Conservation (phyloP, 2,113 vertebrate species). For the Dermatemys mawii region DNA sequence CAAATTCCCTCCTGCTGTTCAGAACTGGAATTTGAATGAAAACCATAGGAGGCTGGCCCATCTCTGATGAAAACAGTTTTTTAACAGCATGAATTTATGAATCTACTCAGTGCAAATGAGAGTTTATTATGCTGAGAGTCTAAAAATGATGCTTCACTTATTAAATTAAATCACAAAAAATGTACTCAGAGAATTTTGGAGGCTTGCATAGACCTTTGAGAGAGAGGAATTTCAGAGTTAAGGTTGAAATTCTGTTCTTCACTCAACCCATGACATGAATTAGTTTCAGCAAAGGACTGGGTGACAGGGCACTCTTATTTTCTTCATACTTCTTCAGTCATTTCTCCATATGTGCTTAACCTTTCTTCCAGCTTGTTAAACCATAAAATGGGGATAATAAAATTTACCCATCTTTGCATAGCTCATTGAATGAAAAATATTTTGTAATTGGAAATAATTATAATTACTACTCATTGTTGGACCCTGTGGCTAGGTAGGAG, state of each 20-base stretch:
- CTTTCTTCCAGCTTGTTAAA: conserved; percentile 49
- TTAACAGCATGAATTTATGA: conserved; percentile 79
- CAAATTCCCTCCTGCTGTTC: conserved; percentile 65
- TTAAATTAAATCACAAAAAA: conserved; percentile 75
- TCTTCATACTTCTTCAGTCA: conserved; percentile 29
- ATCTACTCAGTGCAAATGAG: conserved; percentile 74
- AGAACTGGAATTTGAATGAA: conserved; percentile 63
- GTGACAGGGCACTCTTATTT: conserved; percentile 22
- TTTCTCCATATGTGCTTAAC: conserved; percentile 39
- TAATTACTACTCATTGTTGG: neutral
- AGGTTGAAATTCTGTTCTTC: neutral
- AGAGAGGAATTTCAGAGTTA: conserved; percentile 24
- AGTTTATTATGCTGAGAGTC: conserved; percentile 73
- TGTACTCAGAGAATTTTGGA: conserved; percentile 44
- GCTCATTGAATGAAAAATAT: conserved; percentile 22
- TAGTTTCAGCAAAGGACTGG: neutral
- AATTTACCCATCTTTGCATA: neutral
- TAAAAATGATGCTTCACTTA: conserved; percentile 76
- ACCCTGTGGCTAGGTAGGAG: neutral
- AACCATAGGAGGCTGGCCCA: conserved; percentile 61
- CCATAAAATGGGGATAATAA: conserved; percentile 42
- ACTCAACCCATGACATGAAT: neutral
- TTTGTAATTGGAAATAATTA: neutral
- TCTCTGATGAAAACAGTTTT: conserved; percentile 75
- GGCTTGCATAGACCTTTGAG: conserved; percentile 25